Conservation (phyloP, 2,113 vertebrate species). For the Cygnus buccinator region DNA sequence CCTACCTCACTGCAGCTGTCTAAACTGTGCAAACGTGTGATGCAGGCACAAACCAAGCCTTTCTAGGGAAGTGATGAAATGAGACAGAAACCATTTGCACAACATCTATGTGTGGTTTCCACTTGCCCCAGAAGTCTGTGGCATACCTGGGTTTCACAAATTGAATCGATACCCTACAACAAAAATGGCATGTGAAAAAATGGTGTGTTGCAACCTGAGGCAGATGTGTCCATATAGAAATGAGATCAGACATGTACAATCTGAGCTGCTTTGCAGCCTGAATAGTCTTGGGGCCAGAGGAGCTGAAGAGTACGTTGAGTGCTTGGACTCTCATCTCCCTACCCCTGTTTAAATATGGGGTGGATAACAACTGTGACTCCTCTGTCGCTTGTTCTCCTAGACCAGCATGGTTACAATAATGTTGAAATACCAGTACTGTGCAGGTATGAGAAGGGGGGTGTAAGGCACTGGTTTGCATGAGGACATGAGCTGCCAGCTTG, state of each 20-base stretch:
- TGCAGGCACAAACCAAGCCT: background rate
- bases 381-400: background rate
- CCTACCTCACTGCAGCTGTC: slow-evolving; percentile 23
- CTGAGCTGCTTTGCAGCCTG: background rate
- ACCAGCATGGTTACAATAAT: background rate
- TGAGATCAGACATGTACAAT: background rate
- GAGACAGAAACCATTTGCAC: background rate
- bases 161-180: background rate
- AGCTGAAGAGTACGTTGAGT: background rate
- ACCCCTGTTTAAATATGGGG: background rate
- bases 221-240: fast-evolving
- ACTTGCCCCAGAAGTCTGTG: background rate
- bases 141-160: background rate
- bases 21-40: background rate
- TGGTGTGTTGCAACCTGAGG: background rate
- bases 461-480: fast-evolving
- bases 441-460: background rate
- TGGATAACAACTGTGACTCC: background rate
- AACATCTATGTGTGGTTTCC: background rate
- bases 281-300: background rate
- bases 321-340: background rate
- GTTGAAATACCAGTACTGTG: background rate
- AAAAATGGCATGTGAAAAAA: background rate
- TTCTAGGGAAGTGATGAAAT: background rate
- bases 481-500: background rate